Base-by-base conservation (phyloP, 2,888 invertebrate genomes). In the Leptura quadrifasciata region DNA sequence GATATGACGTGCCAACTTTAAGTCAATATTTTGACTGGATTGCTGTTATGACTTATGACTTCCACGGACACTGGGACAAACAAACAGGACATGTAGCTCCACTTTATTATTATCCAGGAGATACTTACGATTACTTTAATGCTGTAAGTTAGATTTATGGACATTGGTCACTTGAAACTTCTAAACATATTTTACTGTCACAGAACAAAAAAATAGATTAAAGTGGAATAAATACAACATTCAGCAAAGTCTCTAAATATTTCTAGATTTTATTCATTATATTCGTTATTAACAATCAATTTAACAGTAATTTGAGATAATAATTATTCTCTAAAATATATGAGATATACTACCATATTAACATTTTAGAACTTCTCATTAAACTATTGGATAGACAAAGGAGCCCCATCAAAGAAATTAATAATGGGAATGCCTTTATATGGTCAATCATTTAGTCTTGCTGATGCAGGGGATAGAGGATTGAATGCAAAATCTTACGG, bases 41-140 rank as follows among this genome's bases (percentile, higher is more conserved):
- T 64, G 92, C 95, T 0, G 93, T 96, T 20, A 95, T 96, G 92
- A 93, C 95, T 0, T 96, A 96, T 86, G 96, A 96, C 87, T 95
- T 93, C 89, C 94, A 95, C 84, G 94, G 94, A 0, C 92, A 94
- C 74, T 93, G 94, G 91, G 94, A 94, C 84, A 93, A 93, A 83
- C 92, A 92, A 84, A 95, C 95, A 0, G 93, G 94, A 0, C 95
- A 95, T 85, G 92, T 95, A 17, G 92, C 95, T 2, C 95, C 95
- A 0, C 88, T 95, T 27, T 94, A 93, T 82, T 91, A 92, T 81
- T 91, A 92, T 76, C 92, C 92, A 9, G 92, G 91, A 72, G 93
- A 94, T 82, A 88, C 90, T 9, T 92, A 92, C 80, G 92, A 93
- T 79, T 91, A 92, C 77, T 93, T 94, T 85, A 95, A 95, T 87